Conservation (phyloP, 2,797 vertebrate genomes). For the Malacoctenus gilli region DNA sequence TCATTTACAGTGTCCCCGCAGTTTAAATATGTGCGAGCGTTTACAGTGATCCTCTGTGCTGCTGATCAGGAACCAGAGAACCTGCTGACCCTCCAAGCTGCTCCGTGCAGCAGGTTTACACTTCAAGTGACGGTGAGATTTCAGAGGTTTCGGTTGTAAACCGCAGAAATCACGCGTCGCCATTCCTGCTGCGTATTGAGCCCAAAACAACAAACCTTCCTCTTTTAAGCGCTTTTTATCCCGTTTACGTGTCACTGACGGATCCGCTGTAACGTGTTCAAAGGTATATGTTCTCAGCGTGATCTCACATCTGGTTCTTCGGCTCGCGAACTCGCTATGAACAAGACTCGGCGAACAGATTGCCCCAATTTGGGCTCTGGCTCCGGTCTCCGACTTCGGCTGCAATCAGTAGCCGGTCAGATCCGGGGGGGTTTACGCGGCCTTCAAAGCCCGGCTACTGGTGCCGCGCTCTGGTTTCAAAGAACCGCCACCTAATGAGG, state of each 20-base stretch:
- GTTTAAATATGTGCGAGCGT: slow-evolving; percentile 49
- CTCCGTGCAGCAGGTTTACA: slow-evolving; percentile 5
- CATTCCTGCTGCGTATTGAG: no score
- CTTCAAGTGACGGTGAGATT: no score
- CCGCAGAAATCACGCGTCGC: not conserved
- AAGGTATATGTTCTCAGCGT: slow-evolving; percentile 43
- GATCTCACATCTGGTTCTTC: slow-evolving; percentile 63
- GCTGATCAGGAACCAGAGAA: slow-evolving; percentile 20
- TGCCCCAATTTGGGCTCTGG: slow-evolving; percentile 66
- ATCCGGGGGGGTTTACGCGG: slow-evolving; percentile 58
- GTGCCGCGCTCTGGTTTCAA: slow-evolving; percentile 70
- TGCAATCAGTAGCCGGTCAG: slow-evolving; percentile 73
- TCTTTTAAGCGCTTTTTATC: no score
- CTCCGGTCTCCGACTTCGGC: slow-evolving; percentile 62
- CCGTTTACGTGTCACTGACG: no score
- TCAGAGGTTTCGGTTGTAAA: not conserved
- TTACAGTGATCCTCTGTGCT: slow-evolving; percentile 38
- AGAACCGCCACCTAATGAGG: slow-evolving; percentile 65
- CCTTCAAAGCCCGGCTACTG: slow-evolving; percentile 66
- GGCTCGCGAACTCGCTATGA: slow-evolving; percentile 45
- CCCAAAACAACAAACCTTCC: no score
- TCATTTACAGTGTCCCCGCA: slow-evolving; percentile 53
- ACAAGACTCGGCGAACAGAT: slow-evolving; percentile 58
- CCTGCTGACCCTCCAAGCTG: slow-evolving; percentile 20
- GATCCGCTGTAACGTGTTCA: not conserved